phyloP scores from a whole-genome alignment of 2,797 vertebrate species.

The Danio aesculapii region DNA sequence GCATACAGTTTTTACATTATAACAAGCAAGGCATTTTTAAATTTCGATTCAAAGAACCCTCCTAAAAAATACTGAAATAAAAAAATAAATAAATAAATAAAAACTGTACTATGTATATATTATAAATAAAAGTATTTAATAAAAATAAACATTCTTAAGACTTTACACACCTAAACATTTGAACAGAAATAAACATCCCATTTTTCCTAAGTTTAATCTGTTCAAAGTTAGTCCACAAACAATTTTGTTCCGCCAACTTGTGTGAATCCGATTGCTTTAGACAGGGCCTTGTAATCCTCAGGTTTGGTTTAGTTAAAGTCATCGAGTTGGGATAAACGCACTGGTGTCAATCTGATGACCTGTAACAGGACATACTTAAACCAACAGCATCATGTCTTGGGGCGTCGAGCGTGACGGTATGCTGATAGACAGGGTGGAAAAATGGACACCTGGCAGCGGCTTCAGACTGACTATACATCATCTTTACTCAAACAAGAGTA shows the following conservation, averaged over 20 bases:
- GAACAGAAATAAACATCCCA: no score
- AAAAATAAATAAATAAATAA: no score
- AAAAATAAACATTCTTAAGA: no score
- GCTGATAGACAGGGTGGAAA: constrained; percentile 60
- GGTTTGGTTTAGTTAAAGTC: constrained; percentile 28
- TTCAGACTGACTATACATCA: constrained; percentile 56
- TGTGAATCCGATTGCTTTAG: not conserved
- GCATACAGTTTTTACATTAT: no score
- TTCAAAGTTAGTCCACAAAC: not conserved
- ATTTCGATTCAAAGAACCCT: no score
- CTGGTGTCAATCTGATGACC: constrained; percentile 51
- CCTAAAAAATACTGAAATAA: no score
- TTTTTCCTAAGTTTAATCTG: no score
- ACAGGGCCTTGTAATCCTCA: constrained; percentile 14
- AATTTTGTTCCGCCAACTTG: not conserved
- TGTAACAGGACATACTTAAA: constrained; percentile 43
- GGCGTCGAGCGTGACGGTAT: constrained; percentile 44
- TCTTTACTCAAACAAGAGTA: constrained; percentile 56
- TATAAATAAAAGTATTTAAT: no score
- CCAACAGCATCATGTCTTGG: constrained; percentile 47
- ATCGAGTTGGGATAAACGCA: constrained; percentile 4
- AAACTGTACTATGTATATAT: no score
- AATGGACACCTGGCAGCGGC: constrained; percentile 56
- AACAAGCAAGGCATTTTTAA: no score
- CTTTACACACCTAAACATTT: no score